Evolutionary conservation across 2,888 invertebrate genomes (phyloP).

Genomic region (Halocaridina rubra): DNA sequence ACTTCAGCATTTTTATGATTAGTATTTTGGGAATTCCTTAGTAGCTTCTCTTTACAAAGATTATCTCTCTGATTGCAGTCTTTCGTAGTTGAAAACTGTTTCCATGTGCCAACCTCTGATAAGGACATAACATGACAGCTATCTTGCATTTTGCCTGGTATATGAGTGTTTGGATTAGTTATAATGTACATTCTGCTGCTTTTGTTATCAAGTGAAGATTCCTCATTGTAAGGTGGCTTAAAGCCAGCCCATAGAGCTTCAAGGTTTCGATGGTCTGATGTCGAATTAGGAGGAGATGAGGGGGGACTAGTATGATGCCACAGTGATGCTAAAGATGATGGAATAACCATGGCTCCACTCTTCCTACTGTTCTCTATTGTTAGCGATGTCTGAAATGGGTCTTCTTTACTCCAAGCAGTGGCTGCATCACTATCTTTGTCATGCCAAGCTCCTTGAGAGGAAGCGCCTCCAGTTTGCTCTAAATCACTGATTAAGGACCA

Average conservation of each 20-base stretch:
- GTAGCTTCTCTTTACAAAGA: conserved; percentile 20
- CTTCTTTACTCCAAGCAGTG: conserved; percentile 42
- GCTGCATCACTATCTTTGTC: conserved; percentile 35
- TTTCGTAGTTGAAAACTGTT: neutral
- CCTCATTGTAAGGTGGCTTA: neutral
- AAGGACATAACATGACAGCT: conserved; percentile 1
- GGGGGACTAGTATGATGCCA: conserved; percentile 19
- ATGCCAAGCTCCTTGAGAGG: conserved; percentile 10
- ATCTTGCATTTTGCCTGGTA: conserved; percentile 29
- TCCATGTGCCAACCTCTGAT: conserved; percentile 32
- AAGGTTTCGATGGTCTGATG: conserved; percentile 26
- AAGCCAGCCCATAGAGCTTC: conserved; percentile 36
- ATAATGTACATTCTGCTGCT: conserved; percentile 36
- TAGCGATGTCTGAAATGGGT: conserved; percentile 12
- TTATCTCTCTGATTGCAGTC: conserved; percentile 6
- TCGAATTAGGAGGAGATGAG: conserved; percentile 20
- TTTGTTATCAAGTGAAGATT: neutral
- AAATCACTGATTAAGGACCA: conserved; percentile 15
- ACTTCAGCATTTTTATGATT: too few relatives aligned
- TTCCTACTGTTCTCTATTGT: neutral
- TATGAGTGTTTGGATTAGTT: conserved; percentile 43
- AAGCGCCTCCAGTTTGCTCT: neutral
- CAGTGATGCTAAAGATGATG: conserved; percentile 38
- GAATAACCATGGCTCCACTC: conserved; percentile 30
- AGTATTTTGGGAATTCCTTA: too few relatives aligned